Base-by-base conservation (phyloP, 2,113 vertebrate species). In the Nycticebus coucang region DNA sequence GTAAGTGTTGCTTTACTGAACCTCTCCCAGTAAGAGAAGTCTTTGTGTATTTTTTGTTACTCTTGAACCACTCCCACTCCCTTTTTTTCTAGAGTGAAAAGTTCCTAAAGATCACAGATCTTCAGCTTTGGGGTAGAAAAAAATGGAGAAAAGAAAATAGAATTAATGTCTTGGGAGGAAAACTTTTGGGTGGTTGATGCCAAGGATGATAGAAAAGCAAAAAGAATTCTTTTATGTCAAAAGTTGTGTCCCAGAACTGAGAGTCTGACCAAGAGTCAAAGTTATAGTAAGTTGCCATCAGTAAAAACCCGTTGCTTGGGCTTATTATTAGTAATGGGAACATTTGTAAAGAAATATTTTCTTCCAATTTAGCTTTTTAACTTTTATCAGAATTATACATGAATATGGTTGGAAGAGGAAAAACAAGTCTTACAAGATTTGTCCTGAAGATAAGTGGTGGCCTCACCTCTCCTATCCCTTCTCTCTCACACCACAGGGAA, bases 171-270 rank as follows among this genome's bases (percentile, higher is more conserved):
- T 53, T 88, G 50, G 8, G 18, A 68, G 28, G 69, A 72, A 96
- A 78, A 41, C n/a, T 64, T 79, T 72, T 84, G 28, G 33, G n/a
- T 69, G 59, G n/a, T 60, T 87, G 77, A 55, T 69, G 18, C 41
- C 50, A 85, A 60, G 18, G 53, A 57, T 71, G 50, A 79, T 41
- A 37, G 50, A 86, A 81, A 92, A 93, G 90, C 62, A 83, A 4
- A 92, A 84, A 87, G 87, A 24, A 68, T 74, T 92, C 17, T 45
- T 92, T 79, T 80, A 10, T 4, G 3, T 91, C 68, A 86, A 95
- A 92, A 87, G 33, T 81, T 66, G 7, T 81, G 18, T 57, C 45
- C 57, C 45, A 72, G 53, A 81, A 83, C 41, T 86, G 10, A 89
- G 22, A 53, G 18, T 71, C 18, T 87, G 24, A 86, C 17, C n/a